Base-by-base conservation (phyloP, 2,888 invertebrate species). In the Tetragonisca angustula region DNA sequence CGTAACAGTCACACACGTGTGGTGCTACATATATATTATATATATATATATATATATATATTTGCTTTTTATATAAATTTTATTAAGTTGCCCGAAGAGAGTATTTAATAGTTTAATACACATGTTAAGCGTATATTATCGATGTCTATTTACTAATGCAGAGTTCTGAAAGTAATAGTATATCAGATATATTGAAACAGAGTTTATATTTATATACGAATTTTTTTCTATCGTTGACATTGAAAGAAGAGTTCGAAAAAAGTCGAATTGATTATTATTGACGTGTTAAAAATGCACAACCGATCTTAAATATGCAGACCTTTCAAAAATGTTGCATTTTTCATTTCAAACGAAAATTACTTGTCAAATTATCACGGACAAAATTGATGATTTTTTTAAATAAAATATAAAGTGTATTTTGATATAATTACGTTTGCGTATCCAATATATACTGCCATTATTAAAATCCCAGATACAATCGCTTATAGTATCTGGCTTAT, bases 91-190 rank as follows among this genome's bases (percentile, higher is more conserved):
- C 81, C 87, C 79, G 83, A 88, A 87, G 65, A 89, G 89, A 89
- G 88, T 89, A 89, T 89, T 89, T 89, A 88, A 89, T 89, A 89
- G 87, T 89, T 89, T 89, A 89, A 89, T 89, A 78, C 74, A 79
- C 73, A 80, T 79, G 80, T 89, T 88, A 85, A 76, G 70, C 68
- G 71, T 85, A 84, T 85, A 84, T 83, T 83, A 79, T 84, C 50
- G 61, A 70, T 72, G 81, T 81, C 62, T 84, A 84, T 84, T 77
- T 84, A 84, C 81, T 85, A 85, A 85, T 84, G 85, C 76, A 75
- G 72, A 72, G 61, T 75, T 84, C 85, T 68, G 27, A 36, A 84
- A 75, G 67, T 71, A 76, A 79, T 68, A 78, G 43, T 79, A 72
- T 83, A 64, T 83, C 74, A 64, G 69, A 83, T 78, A 21, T 81